Evolutionary conservation across 2,113 vertebrate genomes (phyloP).

Genomic region (Indicator maculatus): DNA sequence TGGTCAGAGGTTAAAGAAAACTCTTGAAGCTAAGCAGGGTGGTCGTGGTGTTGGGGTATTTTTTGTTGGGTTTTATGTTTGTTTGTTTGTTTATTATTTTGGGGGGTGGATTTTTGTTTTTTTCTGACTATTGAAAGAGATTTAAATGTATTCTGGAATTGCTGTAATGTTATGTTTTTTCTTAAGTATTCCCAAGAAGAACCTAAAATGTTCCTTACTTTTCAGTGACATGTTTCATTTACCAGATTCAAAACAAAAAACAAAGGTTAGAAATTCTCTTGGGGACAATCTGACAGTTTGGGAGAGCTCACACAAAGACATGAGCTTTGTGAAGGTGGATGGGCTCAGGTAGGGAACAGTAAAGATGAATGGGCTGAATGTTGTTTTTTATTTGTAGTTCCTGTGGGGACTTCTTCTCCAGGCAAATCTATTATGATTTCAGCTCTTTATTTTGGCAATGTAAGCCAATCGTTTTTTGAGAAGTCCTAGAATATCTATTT

Average conservation of each 20-base stretch:
- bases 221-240: neutral
- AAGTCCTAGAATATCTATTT: neutral
- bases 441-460: neutral
- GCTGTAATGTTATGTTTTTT: neutral
- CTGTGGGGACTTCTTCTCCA: neutral
- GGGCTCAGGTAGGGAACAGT: neutral
- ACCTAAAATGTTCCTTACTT: neutral
- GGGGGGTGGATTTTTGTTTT: too few relatives aligned
- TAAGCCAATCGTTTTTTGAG: neutral
- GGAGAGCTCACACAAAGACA: neutral
- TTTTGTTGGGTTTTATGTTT: too few relatives aligned
- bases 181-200: neutral
- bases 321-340: neutral
- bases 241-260: neutral
- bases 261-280: neutral
- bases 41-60: neutral
- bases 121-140: neutral
- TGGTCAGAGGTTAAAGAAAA: neutral
- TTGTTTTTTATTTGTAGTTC: slow-evolving; percentile 7
- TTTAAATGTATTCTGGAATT: neutral
- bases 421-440: neutral
- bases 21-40: neutral
- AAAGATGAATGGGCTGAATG: neutral
- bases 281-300: neutral
- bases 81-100: neutral